Percentiles rank a stretch among this genome's conserved stretches.
Evolutionary conservation across 2,113 vertebrate genomes (phyloP).

Genomic region (Nipponia nippon): DNA sequence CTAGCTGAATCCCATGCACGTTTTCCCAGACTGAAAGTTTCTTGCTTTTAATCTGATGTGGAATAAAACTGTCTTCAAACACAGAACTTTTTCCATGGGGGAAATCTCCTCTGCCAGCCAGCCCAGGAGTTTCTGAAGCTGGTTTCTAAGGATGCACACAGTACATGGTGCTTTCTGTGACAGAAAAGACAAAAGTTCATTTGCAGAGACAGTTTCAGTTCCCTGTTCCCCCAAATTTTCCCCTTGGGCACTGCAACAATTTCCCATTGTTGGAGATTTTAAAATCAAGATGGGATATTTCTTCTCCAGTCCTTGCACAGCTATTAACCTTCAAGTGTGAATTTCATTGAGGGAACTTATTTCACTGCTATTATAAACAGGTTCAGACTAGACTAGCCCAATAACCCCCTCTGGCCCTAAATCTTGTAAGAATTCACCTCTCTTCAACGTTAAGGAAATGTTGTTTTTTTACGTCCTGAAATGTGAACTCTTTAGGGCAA

Average conservation of each 20-base stretch:
- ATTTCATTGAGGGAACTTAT: constrained; percentile 14
- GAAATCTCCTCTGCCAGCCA: not conserved
- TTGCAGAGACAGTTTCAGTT: not conserved
- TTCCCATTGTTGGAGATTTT: not conserved
- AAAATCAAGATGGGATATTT: not conserved
- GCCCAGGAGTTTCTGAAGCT: not conserved
- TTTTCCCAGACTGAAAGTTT: not conserved
- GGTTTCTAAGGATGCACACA: not conserved
- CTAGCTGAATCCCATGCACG: not conserved
- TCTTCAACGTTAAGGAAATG: constrained; percentile 16
- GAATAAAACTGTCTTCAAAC: constrained; percentile 9
- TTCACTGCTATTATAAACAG: not conserved
- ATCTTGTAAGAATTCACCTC: not conserved
- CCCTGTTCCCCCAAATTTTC: not conserved
- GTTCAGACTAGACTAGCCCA: not conserved
- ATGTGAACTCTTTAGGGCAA: not conserved
- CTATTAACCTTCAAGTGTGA: not conserved
- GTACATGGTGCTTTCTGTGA: not conserved
- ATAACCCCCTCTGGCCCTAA: not conserved
- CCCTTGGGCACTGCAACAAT: not conserved
- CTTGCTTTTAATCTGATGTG: constrained; percentile 10
- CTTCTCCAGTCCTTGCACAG: not conserved
- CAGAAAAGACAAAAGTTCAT: not conserved
- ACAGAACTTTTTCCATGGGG: not conserved
- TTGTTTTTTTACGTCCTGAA: not conserved